Evolutionary conservation across 1,140 invertebrate species (phyloP), one percentile per base, ranked within the genome.

Genomic region (Bombus ignitus): DNA sequence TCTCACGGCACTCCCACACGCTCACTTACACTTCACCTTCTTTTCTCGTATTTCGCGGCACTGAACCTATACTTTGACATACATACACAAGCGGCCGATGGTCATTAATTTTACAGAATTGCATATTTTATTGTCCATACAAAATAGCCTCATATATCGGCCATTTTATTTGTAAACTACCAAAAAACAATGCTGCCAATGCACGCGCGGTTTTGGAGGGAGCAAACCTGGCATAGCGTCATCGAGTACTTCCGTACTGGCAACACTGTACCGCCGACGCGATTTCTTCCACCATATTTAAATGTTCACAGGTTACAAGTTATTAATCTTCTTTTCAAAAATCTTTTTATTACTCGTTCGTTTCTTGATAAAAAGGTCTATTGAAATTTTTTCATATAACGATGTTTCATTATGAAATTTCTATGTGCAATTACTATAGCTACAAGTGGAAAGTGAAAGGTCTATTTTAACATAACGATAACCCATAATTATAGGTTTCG

Each of bases 111-210:
- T 93, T 87, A 92, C 90, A 89, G 83, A 94, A 93, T 93, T 90
- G 90, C 93, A 94, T 93, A 94, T 94, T 94, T 94, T 93, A 94
- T 92, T 93, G 90, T 94, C 91, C 92, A 94, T 94, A 94, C 92
- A 94, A 94, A 94, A 94, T 94, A 94, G 92, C 93, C 94, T 94
- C 93, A 93, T 92, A 92, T 94, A 95, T 95, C 94, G 94, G 95
- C 95, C 94, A 95, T 95, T 95, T 95, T 95, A 95, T 95, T 95
- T 95, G 94, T 95, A 95, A 95, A 95, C 94, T 95, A 95, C 93
- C 93, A 94, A 94, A 95, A 93, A 93, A 89, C 94, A 95, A 92
- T 93, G 92, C 85, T 93, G 92, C 94, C 94, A 95, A 95, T 93
- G 77, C 81, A 90, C 90, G 84, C 90, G 90, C 83, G 77, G 82